Evolutionary conservation across 2,888 invertebrate species (phyloP).

Genomic region (Acanthosepion pharaonis): DNA sequence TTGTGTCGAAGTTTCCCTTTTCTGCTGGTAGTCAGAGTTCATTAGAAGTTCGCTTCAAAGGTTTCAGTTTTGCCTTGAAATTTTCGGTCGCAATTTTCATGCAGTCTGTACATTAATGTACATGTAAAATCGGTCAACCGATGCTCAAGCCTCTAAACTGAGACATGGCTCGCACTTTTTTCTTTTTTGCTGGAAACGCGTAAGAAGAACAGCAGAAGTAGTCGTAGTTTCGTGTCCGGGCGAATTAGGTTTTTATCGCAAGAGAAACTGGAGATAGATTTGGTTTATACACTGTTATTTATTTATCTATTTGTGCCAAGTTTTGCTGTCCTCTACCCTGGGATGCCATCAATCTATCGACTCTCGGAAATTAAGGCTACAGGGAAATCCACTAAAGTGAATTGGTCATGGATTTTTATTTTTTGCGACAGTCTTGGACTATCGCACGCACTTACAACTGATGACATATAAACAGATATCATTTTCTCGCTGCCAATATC

Average conservation of each 20-base stretch:
- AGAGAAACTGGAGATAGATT: neutral
- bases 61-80: too few species aligned
- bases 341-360: constrained; percentile 23
- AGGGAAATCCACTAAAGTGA: constrained; percentile 33
- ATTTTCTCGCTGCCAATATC: too few species aligned
- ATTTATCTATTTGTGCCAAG: constrained; percentile 33
- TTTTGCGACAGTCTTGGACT: neutral
- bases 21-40: too few species aligned
- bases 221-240: neutral
- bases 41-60: too few species aligned
- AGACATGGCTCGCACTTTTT: neutral
- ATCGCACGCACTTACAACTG: too few species aligned
- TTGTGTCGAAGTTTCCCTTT: too few species aligned
- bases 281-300: neutral
- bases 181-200: neutral
- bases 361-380: constrained; percentile 22
- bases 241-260: neutral
- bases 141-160: too few species aligned
- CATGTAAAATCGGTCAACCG: too few species aligned
- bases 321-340: neutral
- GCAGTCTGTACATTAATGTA: too few species aligned
- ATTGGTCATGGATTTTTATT: neutral
- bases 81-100: too few species aligned
- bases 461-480: too few species aligned
- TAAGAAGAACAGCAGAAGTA: neutral